Evolutionary conservation across 1,140 invertebrate genomes (phyloP).

Genomic region (Pogonomyrmex barbatus): DNA sequence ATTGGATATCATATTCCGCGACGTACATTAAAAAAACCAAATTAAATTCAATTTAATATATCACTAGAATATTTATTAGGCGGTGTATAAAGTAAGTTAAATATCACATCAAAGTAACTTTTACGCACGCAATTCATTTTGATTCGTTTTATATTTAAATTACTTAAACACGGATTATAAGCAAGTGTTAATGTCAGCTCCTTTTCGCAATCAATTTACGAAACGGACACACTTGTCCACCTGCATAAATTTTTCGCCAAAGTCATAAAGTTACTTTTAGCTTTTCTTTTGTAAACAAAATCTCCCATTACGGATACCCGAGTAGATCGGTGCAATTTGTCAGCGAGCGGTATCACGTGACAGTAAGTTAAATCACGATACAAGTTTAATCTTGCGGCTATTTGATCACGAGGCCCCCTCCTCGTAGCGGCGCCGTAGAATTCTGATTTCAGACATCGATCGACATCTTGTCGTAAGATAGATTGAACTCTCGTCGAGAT

Average conservation of each 20-base stretch:
- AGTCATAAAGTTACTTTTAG: neutral
- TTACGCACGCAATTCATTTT: neutral
- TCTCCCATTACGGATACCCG: neutral
- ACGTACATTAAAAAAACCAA: conserved; percentile 18
- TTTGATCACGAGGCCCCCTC: conserved; percentile 35
- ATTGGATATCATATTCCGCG: conserved; percentile 9
- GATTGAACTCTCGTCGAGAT: conserved; percentile 52
- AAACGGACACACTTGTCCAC: neutral
- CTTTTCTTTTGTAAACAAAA: neutral
- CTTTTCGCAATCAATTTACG: neutral
- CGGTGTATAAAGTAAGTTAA: neutral
- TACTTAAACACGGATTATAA: conserved; percentile 4
- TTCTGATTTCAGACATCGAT: conserved; percentile 54
- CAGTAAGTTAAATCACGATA: conserved; percentile 52
- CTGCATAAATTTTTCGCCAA: neutral
- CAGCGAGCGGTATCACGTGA: conserved; percentile 35
- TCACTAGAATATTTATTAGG: neutral
- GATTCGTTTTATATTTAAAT: neutral
- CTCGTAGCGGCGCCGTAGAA: conserved; percentile 22
- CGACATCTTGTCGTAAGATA: conserved; percentile 48
- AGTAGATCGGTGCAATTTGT: conserved; percentile 12
- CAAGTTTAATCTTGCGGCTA: conserved; percentile 50
- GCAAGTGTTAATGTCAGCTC: neutral
- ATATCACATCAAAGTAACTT: neutral
- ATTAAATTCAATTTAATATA: conserved; percentile 10